Evolutionary conservation across 2,113 vertebrate genomes (phyloP).

Genomic region (Holacanthus passer): DNA sequence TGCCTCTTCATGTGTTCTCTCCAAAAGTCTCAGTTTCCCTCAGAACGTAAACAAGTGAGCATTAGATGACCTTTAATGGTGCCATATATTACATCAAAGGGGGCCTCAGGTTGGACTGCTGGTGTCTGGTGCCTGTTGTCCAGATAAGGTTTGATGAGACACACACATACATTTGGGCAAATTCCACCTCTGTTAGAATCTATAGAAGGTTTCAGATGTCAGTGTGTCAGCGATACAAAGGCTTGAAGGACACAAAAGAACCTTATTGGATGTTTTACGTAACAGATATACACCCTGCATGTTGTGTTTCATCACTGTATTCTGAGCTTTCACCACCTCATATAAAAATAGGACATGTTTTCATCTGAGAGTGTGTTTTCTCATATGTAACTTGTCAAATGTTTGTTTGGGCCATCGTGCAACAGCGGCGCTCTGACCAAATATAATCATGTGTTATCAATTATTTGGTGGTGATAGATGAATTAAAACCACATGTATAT

Average conservation of each 20-base stretch:
- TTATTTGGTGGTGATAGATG: constrained; percentile 46
- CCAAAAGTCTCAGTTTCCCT: not conserved
- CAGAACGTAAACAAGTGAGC: constrained; percentile 22
- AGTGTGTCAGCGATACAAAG: not conserved
- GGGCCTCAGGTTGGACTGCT: constrained; percentile 5
- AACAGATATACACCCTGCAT: not conserved
- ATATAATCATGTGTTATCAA: constrained; percentile 17
- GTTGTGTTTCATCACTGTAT: constrained; percentile 1
- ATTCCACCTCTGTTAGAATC: constrained; percentile 3
- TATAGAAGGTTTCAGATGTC: not conserved
- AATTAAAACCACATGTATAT: constrained; percentile 7
- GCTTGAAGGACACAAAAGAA: not conserved
- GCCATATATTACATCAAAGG: constrained; percentile 53
- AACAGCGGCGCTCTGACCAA: not conserved
- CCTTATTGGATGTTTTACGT: not conserved
- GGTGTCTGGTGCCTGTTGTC: constrained; percentile 42
- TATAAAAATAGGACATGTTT: constrained; percentile 30
- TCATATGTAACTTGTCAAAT: constrained; percentile 12
- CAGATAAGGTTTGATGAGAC: constrained; percentile 50
- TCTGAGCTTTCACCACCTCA: constrained; percentile 13
- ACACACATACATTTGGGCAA: constrained; percentile 22
- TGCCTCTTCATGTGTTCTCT: not conserved
- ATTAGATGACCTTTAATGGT: constrained; percentile 24
- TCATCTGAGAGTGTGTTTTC: constrained; percentile 37
- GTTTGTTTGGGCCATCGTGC: constrained; percentile 16